Evolutionary conservation across 35 echinoderm and acorn worm genomes (phyloP).

Genomic region (Ophioderma brevispina): DNA sequence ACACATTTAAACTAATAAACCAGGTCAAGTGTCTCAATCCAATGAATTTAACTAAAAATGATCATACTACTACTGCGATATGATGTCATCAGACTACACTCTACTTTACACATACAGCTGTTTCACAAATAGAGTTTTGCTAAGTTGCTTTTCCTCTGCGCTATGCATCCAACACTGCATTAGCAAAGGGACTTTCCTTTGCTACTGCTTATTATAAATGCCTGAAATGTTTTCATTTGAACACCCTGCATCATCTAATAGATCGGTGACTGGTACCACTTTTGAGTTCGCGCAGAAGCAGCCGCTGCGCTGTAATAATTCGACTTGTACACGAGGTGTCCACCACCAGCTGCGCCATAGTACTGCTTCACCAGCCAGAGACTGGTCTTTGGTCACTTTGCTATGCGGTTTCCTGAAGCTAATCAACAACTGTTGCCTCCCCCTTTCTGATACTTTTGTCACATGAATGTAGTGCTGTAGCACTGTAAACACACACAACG

Average conservation of each 20-base stretch:
- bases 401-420: too few species aligned
- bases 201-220: conserved; percentile 68
- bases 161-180: background rate
- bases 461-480: background rate
- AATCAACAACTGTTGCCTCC: background rate
- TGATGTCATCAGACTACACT: too few species aligned
- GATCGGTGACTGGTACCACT: background rate
- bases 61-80: too few species aligned
- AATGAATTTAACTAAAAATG: too few species aligned
- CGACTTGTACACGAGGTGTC: background rate
- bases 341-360: background rate
- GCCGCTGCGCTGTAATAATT: background rate
- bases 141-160: too few species aligned
- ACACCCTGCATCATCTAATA: background rate
- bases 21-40: too few species aligned
- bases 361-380: background rate
- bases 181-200: conserved; percentile 19
- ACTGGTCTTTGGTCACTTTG: background rate
- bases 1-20: too few species aligned
- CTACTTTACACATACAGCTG: too few species aligned
- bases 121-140: too few species aligned
- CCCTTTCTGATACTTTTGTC: background rate
- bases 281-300: background rate
- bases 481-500: background rate
- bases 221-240: conserved; percentile 46